Conservation (phyloP, 2,113 vertebrate genomes). For the Chitala chitala region DNA sequence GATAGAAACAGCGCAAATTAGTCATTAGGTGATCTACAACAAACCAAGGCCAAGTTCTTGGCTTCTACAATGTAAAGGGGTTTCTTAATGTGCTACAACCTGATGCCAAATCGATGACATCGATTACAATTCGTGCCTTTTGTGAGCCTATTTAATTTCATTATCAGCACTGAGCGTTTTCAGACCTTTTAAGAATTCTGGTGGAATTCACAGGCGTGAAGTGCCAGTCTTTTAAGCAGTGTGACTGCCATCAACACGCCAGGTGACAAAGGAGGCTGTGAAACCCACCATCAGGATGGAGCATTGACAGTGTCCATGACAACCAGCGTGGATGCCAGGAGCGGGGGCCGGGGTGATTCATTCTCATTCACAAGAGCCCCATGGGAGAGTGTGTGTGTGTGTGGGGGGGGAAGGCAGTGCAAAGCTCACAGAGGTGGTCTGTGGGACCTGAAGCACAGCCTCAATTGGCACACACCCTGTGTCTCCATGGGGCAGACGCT, state of each 20-base stretch:
- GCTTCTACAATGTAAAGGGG: background rate
- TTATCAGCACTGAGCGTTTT: too few relatives aligned
- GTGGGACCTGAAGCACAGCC: background rate
- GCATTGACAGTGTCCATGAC: slow-evolving; percentile 12
- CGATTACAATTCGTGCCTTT: too few relatives aligned
- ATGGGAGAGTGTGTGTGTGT: background rate
- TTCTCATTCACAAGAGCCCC: background rate
- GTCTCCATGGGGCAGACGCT: background rate
- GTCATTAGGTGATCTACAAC: background rate
- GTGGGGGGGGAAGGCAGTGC: background rate
- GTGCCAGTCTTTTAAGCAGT: slow-evolving; percentile 3
- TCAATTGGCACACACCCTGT: background rate
- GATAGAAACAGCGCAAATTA: background rate
- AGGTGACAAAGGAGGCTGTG: background rate
- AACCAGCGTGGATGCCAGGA: background rate
- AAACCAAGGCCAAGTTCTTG: background rate
- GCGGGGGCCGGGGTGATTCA: background rate
- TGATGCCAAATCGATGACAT: too few relatives aligned
- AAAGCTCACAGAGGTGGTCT: background rate
- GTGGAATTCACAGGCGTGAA: slow-evolving; percentile 30
- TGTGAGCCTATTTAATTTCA: too few relatives aligned
- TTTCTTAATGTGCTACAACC: too few relatives aligned
- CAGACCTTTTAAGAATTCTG: slow-evolving; percentile 47
- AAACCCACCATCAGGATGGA: background rate
- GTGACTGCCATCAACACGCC: background rate